Evolutionary conservation across 2,888 invertebrate genomes (phyloP).

Genomic region (Harpagoxenus sublaevis): DNA sequence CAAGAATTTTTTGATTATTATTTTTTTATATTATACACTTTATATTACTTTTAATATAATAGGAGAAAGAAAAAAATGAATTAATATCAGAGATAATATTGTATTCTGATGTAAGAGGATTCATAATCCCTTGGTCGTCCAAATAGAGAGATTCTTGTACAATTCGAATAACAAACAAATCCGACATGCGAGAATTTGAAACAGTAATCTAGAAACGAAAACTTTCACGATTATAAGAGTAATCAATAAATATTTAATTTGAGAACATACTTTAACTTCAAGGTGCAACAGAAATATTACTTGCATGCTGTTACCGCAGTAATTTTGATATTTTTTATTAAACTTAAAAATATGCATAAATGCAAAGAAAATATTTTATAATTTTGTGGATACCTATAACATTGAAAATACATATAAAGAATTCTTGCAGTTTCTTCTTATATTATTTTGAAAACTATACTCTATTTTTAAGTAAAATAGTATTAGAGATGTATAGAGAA

Average conservation of each 20-base stretch:
- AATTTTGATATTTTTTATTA: neutral
- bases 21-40: neutral
- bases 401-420: neutral
- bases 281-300: no score
- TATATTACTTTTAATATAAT: neutral
- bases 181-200: conserved; percentile 3
- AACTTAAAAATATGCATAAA: neutral
- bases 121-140: neutral
- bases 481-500: neutral
- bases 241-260: neutral
- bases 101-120: neutral
- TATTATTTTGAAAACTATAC: neutral
- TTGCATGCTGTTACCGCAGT: no score
- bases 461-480: neutral
- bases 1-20: neutral
- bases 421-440: neutral
- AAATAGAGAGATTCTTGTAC: neutral
- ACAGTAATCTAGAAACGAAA: conserved; percentile 25
- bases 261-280: no score
- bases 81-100: neutral
- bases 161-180: neutral
- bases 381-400: neutral
- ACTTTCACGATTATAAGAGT: no score
- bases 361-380: neutral
- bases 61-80: neutral